Percentiles rank a stretch among this genome's conserved stretches.
phyloP scores from a whole-genome alignment of 2,113 vertebrate species.

The Dolichotis patagonum region DNA sequence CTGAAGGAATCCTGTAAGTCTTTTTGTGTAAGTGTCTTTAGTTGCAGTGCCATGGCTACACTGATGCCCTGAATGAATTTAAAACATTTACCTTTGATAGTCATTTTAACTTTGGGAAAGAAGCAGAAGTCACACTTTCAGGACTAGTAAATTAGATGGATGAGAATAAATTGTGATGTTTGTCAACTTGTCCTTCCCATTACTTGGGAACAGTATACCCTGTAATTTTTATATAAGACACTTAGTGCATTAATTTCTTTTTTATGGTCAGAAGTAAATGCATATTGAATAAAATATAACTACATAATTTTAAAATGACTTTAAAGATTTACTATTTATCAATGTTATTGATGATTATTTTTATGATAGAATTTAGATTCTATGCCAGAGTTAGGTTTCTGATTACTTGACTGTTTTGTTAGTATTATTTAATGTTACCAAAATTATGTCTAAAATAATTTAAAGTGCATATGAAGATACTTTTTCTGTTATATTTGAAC shows the following conservation, averaged over 20 bases:
- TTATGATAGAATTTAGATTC: background rate
- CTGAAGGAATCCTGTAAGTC: background rate
- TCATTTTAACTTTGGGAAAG: background rate
- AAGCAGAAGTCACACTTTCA: background rate
- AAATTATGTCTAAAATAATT: background rate
- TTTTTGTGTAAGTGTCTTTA: background rate
- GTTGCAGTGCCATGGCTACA: background rate
- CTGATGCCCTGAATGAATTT: background rate
- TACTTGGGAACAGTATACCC: background rate
- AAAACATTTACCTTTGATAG: background rate
- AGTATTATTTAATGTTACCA: background rate
- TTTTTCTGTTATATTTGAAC: background rate
- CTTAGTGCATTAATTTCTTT: background rate
- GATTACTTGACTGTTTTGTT: background rate
- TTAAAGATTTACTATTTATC: background rate
- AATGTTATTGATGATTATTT: background rate
- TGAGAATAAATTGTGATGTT: background rate
- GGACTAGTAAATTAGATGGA: background rate
- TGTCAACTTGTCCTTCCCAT: background rate
- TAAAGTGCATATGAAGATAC: background rate
- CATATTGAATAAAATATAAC: background rate
- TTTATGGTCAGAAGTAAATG: background rate
- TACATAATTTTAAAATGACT: background rate
- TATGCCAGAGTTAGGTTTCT: background rate
- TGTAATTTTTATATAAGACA: background rate